phyloP scores from a whole-genome alignment of 2,113 vertebrate species.

The Pygoscelis antarcticus region DNA sequence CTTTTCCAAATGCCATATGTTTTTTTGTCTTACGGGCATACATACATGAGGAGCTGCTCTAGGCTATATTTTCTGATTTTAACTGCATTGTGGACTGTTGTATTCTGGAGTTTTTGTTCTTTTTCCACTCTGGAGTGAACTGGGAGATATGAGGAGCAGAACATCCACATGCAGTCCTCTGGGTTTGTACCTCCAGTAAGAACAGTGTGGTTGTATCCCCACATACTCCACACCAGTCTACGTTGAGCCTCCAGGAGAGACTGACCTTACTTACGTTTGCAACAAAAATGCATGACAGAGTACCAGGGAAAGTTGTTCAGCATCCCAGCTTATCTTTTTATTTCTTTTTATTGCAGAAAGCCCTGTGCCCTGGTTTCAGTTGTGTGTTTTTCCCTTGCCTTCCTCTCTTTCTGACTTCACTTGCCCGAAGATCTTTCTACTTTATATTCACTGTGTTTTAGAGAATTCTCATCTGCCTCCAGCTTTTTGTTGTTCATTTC shows the following conservation, averaged over 20 bases:
- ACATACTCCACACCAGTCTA: not conserved
- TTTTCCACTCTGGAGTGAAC: not conserved
- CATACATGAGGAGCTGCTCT: not conserved
- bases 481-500: not conserved
- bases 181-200: not conserved
- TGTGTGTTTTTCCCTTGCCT: not conserved
- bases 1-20: not conserved
- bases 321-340: not conserved
- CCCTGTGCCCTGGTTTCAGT: not conserved
- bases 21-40: not conserved
- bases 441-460: not conserved
- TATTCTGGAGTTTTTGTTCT: not conserved
- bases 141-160: not conserved
- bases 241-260: not conserved
- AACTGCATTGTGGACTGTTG: not conserved
- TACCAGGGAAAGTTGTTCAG: not conserved
- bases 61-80: not conserved
- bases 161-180: not conserved
- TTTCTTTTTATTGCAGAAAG: not conserved
- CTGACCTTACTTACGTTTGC: not conserved
- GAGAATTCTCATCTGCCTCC: not conserved
- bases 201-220: not conserved
- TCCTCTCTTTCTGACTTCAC: not conserved
- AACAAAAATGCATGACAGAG: not conserved
- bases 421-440: not conserved